A percentile compares a stretch with the other conserved stretches of the same genome.
Conservation (phyloP, 2,113 vertebrate species). For the Podocnemis expansa region DNA sequence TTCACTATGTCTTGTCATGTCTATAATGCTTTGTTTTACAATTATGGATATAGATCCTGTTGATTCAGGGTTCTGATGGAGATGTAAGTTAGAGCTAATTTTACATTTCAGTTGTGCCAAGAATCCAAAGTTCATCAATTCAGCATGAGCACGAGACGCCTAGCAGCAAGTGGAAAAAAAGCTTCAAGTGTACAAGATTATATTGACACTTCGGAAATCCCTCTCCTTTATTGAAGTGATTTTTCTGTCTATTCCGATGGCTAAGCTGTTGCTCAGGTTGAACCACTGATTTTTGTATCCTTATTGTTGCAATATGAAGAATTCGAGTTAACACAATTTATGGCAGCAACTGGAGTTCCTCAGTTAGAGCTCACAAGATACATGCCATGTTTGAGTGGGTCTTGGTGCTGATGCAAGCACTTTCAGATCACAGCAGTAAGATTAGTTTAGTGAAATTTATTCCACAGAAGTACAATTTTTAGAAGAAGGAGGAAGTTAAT, state of each 20-base stretch:
- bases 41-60: not conserved
- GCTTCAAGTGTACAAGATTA: not conserved
- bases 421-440: not conserved
- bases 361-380: not conserved
- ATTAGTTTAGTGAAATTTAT: constrained; percentile 16
- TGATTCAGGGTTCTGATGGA: not conserved
- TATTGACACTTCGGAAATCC: not conserved
- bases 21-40: constrained; percentile 10
- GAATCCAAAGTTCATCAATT: not conserved
- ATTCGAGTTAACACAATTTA: not conserved
- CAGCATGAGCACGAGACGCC: not conserved
- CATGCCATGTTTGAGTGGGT: not conserved
- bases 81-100: not conserved
- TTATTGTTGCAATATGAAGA: not conserved
- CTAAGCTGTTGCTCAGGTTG: fast-evolving
- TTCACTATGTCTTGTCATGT: constrained; percentile 32
- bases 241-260: not conserved
- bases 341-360: not conserved
- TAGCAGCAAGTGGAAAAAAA: not conserved
- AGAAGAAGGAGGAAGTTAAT: not conserved
- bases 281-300: constrained; percentile 10
- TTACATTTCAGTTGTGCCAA: not conserved
- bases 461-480: not conserved
- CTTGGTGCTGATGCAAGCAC: not conserved
- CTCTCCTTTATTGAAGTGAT: not conserved